Base-by-base conservation (phyloP, 2,797 vertebrate species). In the Alca torda region DNA sequence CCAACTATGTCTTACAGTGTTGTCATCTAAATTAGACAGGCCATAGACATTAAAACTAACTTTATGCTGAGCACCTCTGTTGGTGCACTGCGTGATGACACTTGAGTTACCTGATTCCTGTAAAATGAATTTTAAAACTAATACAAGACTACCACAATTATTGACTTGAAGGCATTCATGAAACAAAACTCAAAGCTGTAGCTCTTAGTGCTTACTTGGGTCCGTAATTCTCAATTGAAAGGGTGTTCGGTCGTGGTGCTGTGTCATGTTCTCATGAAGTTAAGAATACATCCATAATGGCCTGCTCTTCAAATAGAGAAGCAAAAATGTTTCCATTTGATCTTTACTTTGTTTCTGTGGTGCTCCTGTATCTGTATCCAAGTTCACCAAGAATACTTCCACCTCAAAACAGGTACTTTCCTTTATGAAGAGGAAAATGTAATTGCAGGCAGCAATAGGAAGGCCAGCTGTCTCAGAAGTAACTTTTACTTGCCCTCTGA, bases 371-470 rank as follows among this genome's bases (percentile, higher is more conserved):
- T 30, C 20, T 56, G 5, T 65, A 59, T 43, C 2, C 2, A 6
- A 25, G 26, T 84, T 61, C 12, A 8, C 18, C 51, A 79, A 84
- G 72, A 94, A 89, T 91, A 46, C 60, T 96, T 95, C 56, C 67
- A 95, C 67, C 93, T 93, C 88, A 93, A 77, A 93, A 79, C 76
- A 74, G 43, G 68, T 74, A 16, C 79, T 95, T 84, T 94, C 23
- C 35, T 92, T 95, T 60, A 65, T 54, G 89, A 97, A 91, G 74
- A 90, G 84, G 82, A 92, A 95, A 82, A 84, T 19, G 9, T 82
- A 79, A 76, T 78, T 93, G 79, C 50, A 89, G 84, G 81, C 64
- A 87, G 43, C 35, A 59, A 1, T 21, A 45, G 28, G 17, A 54
- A 53, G 18, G 25, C 35, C 20, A 10, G 0, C 25, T 45, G 5